Evolutionary conservation across 2,797 vertebrate species (phyloP), one percentile per base, ranked within the genome.

Genomic region (Mus caroli): DNA sequence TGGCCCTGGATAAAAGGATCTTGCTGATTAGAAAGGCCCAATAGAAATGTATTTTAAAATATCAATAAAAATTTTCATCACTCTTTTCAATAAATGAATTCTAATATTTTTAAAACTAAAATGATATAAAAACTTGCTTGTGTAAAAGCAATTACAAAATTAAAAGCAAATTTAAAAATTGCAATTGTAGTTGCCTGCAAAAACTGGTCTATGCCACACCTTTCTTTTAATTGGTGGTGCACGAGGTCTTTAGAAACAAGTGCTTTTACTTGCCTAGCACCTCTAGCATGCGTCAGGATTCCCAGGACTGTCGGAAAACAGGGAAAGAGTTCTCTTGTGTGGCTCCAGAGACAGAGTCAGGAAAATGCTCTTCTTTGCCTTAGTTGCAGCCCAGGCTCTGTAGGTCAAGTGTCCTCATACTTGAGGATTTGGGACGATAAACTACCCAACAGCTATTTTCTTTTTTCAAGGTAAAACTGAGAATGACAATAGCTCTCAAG

Each of bases 181-280:
- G 46, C 46, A 46, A 46, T 46, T 46, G 46, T 46, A 46, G 9
- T 46, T 28, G 9, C 11, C 26, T 37, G n/a, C 75, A 87, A 58
- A 54, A 82, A 96, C 69, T 14, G 22, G 20, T 64, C 76, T 86
- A 37, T 37, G 37, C 15, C 60, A 62, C 60, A 69, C 52, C 85
- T 34, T 84, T 64, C n/a, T 83, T 76, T 67, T 85, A 50, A 67
- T 5, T 85, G 20, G 83, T 34, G 43, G 31, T n/a, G 1, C 7
- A 6, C 14, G 13, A 69, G 37, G 83, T 62, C 76, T 96, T 92
- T 84, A 60, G 84, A 87, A 96, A 26, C 8, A 80, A 92, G 24
- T 84, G 58, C 64, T 87, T 83, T 37, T n/a, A 13, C 19, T 24
- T 75, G 86, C 34, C n/a, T 52, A 50, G 6, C 26, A 40, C 5